Base-by-base conservation (phyloP, 2,797 vertebrate species). In the Semotilus atromaculatus region DNA sequence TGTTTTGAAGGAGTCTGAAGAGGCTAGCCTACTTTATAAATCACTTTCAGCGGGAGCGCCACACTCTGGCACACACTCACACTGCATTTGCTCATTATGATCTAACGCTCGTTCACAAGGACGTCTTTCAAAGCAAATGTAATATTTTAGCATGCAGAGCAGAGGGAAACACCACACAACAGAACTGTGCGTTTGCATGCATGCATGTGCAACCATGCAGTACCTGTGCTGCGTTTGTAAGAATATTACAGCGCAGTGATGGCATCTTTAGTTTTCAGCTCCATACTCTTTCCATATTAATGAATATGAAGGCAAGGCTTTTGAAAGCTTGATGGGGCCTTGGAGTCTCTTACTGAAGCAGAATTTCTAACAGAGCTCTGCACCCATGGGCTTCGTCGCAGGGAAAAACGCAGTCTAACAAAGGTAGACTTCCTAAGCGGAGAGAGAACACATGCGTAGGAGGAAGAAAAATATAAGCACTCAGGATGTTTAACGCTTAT, bases 291-390 rank as follows among this genome's bases (percentile, higher is more conserved):
- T 81, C 84, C 88, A 80, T 87, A 86, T 84, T 89, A 84, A 84
- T 79, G 85, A 89, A 87, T 71, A 80, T 53, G 76, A 85, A 81
- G 78, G 72, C 73, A 76, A 86, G 66, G 74, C 83, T 58, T 87
- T 82, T 85, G 87, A 82, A 86, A 86, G 85, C 85, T 80, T 85
- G 84, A 87, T 87, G 84, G 78, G 84, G 81, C 77, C 75, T 89
- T 77, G 76, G 84, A 87, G 85, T 74, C 86, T 66, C 70, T 81
- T 81, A 86, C 84, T 88, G 81, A 86, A 82, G 83, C 80, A 86
- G 77, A 85, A 88, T 86, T 86, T 86, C 79, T 85, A 86, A 74
- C 70, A 86, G 58, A 70, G 82, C 82, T 76, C 55, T 68, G 43
- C 70, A 87, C 86, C 84, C 82, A 43, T 55, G 71, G 86, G 82